These are phyloP conservation scores for Sakesphorus luctuosus DNA, from an alignment of 2,113 vertebrate genomes.

Conservation along the genomic window DNA sequence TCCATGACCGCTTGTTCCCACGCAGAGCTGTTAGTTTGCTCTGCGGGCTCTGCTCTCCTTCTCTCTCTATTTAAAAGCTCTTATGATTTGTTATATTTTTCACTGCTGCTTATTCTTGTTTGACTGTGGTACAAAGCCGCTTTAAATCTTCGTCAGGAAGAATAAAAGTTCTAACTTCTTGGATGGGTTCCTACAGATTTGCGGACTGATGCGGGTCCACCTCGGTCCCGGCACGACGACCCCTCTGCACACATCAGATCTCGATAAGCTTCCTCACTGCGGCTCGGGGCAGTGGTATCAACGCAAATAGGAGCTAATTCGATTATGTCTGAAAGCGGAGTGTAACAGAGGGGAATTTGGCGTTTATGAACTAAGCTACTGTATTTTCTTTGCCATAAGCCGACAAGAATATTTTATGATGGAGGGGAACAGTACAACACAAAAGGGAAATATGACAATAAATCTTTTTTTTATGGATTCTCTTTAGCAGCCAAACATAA, in stretches of 20 bases:
- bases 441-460: conserved; percentile 70
- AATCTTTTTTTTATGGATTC: conserved; percentile 75
- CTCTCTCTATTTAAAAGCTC: background rate
- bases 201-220: background rate
- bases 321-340: conserved; percentile 36
- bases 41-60: background rate
- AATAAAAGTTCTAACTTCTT: background rate
- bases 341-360: conserved; percentile 65
- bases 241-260: background rate
- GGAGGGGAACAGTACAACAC: conserved; percentile 56
- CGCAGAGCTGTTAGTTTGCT: background rate
- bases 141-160: conserved; percentile 61
- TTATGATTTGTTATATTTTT: conserved; percentile 62
- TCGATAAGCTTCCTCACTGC: background rate
- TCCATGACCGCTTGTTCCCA: background rate
- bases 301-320: conserved; percentile 36
- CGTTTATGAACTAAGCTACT: conserved; percentile 57
- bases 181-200: background rate
- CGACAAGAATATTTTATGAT: conserved; percentile 57
- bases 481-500: conserved; percentile 53
- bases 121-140: conserved; percentile 41
- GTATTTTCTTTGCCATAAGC: conserved; percentile 68
- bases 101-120: conserved; percentile 54
- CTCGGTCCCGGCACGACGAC: background rate
- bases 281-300: background rate